Evolutionary conservation across 2,888 invertebrate genomes (phyloP).

Genomic region (Machimus rusticus): DNA sequence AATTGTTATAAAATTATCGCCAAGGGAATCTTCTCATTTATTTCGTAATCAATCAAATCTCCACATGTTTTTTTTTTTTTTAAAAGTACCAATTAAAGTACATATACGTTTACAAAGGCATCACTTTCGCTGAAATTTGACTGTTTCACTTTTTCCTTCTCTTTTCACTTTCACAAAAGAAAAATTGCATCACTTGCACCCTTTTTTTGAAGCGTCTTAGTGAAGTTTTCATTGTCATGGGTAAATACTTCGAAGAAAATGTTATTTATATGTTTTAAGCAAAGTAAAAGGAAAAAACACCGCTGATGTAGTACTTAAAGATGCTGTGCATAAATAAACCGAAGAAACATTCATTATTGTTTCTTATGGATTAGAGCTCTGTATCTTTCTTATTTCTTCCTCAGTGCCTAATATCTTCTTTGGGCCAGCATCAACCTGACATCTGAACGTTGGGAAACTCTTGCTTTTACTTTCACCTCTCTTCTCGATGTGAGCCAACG

Average conservation of each 20-base stretch:
- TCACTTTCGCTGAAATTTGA: not conserved
- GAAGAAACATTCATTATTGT: not conserved
- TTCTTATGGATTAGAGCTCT: not conserved
- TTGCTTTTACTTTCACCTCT: constrained; percentile 25
- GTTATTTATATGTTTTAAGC: not conserved
- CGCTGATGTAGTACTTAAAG: not conserved
- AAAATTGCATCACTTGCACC: constrained; percentile 6
- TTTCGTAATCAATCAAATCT: not conserved
- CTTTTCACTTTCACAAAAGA: constrained; percentile 5
- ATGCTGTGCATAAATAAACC: not conserved
- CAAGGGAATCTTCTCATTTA: not conserved
- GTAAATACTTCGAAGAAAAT: not conserved
- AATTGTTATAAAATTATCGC: not conserved
- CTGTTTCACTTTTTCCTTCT: not conserved
- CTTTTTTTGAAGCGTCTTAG: not conserved
- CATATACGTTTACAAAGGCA: not conserved
- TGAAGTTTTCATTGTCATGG: constrained; percentile 4
- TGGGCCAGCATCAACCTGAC: not conserved
- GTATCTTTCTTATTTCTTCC: not conserved
- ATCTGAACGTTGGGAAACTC: not conserved
- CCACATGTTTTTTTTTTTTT: too few relatives aligned
- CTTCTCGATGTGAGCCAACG: not conserved
- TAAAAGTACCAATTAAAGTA: not conserved
- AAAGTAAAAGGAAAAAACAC: not conserved
- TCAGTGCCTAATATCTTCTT: not conserved